A percentile compares a stretch with the other conserved stretches of the same genome.
Conservation (phyloP, 2,113 vertebrate species). For the Micromys minutus region DNA sequence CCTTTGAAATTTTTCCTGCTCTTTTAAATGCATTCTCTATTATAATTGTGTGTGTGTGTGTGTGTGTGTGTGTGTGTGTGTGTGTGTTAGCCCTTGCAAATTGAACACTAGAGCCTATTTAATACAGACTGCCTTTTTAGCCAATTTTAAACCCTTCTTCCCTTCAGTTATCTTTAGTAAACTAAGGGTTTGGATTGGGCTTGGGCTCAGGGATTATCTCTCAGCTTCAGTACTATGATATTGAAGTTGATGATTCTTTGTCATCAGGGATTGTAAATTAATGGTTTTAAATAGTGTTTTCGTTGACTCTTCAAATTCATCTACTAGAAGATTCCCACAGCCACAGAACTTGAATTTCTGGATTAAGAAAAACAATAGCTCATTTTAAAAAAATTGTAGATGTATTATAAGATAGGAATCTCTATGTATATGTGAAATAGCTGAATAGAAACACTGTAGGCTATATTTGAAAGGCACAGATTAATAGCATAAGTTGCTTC, state of each 20-base stretch:
- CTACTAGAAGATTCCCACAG: background rate
- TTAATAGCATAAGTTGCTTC: background rate
- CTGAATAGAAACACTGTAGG: background rate
- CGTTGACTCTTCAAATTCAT: conserved; percentile 24
- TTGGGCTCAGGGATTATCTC: conserved; percentile 12
- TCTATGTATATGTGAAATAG: background rate
- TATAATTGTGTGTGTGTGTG: background rate
- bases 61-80: background rate
- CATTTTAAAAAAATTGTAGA: conserved; percentile 1
- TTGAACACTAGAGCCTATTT: conserved; percentile 31
- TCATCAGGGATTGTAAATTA: background rate
- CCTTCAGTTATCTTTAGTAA: conserved; percentile 38
- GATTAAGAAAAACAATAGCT: background rate
- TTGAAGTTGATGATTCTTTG: background rate
- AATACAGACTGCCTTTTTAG: conserved; percentile 36
- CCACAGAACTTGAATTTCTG: conserved; percentile 45
- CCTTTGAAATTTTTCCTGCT: background rate
- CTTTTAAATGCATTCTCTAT: conserved; percentile 35
- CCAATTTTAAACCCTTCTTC: conserved; percentile 14
- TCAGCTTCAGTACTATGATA: background rate
- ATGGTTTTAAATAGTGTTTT: conserved; percentile 35
- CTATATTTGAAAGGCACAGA: background rate
- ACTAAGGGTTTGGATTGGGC: background rate
- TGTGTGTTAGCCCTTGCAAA: conserved; percentile 17
- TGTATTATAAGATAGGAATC: background rate